Conservation (phyloP, 2,113 vertebrate species). For the Panthera tigris region DNA sequence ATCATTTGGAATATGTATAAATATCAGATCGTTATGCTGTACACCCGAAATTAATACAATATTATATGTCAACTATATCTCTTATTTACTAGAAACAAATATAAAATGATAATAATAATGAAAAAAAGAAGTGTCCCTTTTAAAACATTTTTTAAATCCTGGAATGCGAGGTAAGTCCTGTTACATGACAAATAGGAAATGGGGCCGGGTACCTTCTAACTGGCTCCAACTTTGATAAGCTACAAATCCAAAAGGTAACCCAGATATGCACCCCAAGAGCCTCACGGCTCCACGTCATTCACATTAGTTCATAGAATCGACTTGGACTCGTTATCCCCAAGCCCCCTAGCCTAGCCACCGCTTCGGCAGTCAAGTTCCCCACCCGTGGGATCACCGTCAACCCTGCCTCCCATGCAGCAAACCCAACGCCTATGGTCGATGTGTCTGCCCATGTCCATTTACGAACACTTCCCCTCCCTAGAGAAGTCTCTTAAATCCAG, state of each 20-base stretch:
- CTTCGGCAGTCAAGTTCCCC: background rate
- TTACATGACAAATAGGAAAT: background rate
- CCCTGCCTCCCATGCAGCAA: background rate
- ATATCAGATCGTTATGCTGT: background rate
- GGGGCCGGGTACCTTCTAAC: background rate
- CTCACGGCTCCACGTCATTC: background rate
- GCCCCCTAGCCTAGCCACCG: fast-evolving
- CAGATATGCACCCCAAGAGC: background rate
- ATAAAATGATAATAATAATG: background rate
- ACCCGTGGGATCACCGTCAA: fast-evolving
- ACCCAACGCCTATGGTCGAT: background rate
- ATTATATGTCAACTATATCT: background rate
- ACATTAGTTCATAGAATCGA: background rate
- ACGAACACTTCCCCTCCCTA: background rate
- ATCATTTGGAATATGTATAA: background rate
- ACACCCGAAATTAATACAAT: background rate
- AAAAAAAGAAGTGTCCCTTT: background rate
- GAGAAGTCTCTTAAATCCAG: background rate
- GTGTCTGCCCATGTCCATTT: background rate
- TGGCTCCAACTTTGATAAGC: background rate
- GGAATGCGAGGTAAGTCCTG: too few species aligned
- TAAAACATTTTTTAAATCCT: background rate
- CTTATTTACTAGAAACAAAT: background rate
- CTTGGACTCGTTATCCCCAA: background rate
- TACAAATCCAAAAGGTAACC: background rate